Evolutionary conservation across 1,140 invertebrate species (phyloP).

Genomic region (Ceratina australensis): DNA sequence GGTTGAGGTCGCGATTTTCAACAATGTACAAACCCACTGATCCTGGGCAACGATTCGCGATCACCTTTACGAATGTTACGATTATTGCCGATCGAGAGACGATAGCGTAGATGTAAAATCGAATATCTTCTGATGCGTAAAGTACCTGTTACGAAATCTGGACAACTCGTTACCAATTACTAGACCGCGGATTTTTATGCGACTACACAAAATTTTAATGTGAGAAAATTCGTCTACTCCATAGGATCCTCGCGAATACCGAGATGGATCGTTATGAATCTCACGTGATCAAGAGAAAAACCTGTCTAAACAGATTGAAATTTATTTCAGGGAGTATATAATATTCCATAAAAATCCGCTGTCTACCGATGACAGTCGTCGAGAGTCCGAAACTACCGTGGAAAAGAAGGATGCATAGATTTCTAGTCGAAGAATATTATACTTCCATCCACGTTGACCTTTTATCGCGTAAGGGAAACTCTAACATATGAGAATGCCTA

Average conservation of each 20-base stretch:
- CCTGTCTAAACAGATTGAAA: too few species aligned
- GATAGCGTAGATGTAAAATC: neutral
- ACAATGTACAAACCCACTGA: neutral
- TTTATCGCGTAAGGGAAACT: slow-evolving; percentile 55
- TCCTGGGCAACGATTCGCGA: neutral
- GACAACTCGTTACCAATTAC: slow-evolving; percentile 15
- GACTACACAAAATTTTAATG: too few species aligned
- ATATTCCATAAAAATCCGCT: neutral
- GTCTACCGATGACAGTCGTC: slow-evolving; percentile 47
- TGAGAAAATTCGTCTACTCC: too few species aligned
- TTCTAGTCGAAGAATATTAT: slow-evolving; percentile 38
- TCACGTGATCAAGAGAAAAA: too few species aligned
- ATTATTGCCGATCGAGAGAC: neutral
- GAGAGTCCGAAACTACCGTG: slow-evolving; percentile 42
- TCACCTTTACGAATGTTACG: neutral
- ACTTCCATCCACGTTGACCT: slow-evolving; percentile 40
- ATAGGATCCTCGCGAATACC: too few species aligned
- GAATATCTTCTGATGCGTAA: slow-evolving; percentile 42
- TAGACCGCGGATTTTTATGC: slow-evolving; percentile 32
- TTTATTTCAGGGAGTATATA: too few species aligned
- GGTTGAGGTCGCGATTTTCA: slow-evolving; percentile 8
- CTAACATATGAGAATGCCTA: slow-evolving; percentile 68
- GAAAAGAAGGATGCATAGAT: slow-evolving; percentile 19
- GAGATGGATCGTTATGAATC: too few species aligned
- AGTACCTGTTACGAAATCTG: slow-evolving; percentile 50